Evolutionary conservation across 2,113 vertebrate species (phyloP).

Genomic region (Prunella fulvescens): DNA sequence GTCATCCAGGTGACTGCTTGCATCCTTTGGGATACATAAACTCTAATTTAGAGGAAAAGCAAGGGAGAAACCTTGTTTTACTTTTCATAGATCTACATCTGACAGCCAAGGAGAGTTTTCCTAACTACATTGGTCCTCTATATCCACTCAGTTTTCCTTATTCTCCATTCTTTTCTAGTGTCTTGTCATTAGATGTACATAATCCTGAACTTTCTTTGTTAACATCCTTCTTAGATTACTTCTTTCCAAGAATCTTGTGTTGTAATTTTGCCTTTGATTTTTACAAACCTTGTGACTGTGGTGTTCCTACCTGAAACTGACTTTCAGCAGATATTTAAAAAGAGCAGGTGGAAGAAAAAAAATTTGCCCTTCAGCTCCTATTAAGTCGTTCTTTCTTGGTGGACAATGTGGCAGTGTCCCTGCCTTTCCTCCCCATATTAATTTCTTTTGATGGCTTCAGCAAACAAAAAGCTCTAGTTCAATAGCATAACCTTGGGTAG

Average conservation of each 20-base stretch:
- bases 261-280: neutral
- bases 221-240: neutral
- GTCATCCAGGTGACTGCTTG: neutral
- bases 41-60: neutral
- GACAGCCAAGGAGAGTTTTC: neutral
- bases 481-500: neutral
- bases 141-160: neutral
- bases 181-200: accelerated
- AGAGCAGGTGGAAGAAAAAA: neutral
- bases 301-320: neutral
- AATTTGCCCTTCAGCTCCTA: neutral
- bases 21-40: neutral
- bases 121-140: neutral
- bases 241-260: neutral
- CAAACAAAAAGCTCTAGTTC: neutral
- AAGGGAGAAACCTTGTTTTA: neutral
- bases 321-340: neutral
- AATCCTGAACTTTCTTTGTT: neutral
- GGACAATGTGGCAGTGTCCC: neutral
- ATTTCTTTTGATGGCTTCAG: neutral
- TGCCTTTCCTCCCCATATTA: neutral
- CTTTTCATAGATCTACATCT: neutral
- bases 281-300: neutral
- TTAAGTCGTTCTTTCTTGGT: neutral
- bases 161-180: neutral